phyloP scores from a whole-genome alignment of 1,140 invertebrate genomes.

The Drosophila serrata region DNA sequence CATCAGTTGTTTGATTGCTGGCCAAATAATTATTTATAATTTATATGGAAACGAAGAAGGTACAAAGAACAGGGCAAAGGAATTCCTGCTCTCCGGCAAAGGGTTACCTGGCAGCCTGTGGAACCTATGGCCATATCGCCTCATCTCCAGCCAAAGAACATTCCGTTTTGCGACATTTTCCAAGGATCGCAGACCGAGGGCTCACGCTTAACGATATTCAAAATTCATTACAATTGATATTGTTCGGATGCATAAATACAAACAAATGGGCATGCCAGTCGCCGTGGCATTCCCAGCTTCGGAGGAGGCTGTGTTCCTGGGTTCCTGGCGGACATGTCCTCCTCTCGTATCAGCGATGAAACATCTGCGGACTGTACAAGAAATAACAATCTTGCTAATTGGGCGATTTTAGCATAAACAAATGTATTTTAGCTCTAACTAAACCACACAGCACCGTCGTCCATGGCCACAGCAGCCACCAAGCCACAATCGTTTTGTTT shows the following conservation, averaged over 20 bases:
- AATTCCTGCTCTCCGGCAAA: constrained; percentile 17
- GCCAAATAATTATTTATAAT: constrained; percentile 82
- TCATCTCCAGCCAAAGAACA: constrained; percentile 74
- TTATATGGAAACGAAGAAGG: constrained; percentile 46
- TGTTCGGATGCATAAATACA: constrained; percentile 85
- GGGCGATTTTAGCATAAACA: constrained; percentile 85
- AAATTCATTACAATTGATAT: constrained; percentile 85
- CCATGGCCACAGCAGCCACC: constrained; percentile 1
- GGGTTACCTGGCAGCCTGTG: constrained; percentile 59
- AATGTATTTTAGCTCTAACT: constrained; percentile 85
- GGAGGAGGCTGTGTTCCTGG: constrained; percentile 20
- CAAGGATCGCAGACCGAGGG: constrained; percentile 22
- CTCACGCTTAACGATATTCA: constrained; percentile 84
- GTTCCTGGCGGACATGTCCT: constrained; percentile 6
- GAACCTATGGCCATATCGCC: constrained; percentile 83
- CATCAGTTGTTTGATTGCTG: constrained; percentile 53
- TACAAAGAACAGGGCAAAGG: neutral
- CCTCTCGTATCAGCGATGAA: constrained; percentile 59
- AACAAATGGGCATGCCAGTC: constrained; percentile 78
- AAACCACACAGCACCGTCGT: constrained; percentile 50
- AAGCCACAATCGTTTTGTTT: constrained; percentile 66
- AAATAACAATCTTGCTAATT: constrained; percentile 86
- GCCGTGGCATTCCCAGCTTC: constrained; percentile 25
- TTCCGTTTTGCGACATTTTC: constrained; percentile 80
- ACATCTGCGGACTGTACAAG: constrained; percentile 81